Conservation (phyloP, 1,140 invertebrate genomes). For the Drosophila erecta region DNA sequence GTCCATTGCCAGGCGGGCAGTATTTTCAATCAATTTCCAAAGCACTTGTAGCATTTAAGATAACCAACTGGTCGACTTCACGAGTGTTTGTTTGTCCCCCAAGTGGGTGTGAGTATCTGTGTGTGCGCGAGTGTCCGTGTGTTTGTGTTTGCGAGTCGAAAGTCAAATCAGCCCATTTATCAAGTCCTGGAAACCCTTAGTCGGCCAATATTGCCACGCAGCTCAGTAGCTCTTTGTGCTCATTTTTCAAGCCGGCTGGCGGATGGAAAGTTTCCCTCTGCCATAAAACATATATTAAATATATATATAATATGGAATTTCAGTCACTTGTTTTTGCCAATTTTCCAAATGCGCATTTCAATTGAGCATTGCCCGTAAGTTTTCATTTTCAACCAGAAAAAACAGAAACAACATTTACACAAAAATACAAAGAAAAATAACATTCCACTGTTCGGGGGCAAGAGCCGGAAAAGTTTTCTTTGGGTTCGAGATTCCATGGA, state of each 20-base stretch:
- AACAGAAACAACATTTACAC: conserved; percentile 21
- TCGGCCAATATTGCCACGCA: conserved; percentile 53
- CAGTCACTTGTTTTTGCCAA: conserved; percentile 55
- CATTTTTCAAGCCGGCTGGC: conserved; percentile 55
- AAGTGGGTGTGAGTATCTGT: conserved; percentile 14
- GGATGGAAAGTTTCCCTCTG: conserved; percentile 14
- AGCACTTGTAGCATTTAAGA: conserved; percentile 67
- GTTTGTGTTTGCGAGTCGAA: conserved; percentile 42
- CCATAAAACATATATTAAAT: conserved; percentile 3
- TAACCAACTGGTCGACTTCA: conserved; percentile 33
- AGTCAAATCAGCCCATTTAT: conserved; percentile 69
- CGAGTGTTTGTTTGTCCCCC: conserved; percentile 15
- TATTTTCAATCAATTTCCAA: conserved; percentile 48
- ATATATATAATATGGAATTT: conserved; percentile 54
- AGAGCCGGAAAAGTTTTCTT: conserved; percentile 11
- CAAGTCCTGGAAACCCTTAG: conserved; percentile 41
- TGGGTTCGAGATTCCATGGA: neutral
- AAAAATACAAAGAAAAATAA: conserved; percentile 13
- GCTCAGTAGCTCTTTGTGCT: conserved; percentile 44
- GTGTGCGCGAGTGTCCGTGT: neutral
- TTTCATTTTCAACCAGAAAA: conserved; percentile 26
- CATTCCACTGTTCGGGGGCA: conserved; percentile 1
- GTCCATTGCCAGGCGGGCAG: conserved; percentile 27
- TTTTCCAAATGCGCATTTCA: conserved; percentile 65
- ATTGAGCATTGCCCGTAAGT: conserved; percentile 61